Evolutionary conservation across 2,113 vertebrate species (phyloP).

Genomic region (Zingel zingel): DNA sequence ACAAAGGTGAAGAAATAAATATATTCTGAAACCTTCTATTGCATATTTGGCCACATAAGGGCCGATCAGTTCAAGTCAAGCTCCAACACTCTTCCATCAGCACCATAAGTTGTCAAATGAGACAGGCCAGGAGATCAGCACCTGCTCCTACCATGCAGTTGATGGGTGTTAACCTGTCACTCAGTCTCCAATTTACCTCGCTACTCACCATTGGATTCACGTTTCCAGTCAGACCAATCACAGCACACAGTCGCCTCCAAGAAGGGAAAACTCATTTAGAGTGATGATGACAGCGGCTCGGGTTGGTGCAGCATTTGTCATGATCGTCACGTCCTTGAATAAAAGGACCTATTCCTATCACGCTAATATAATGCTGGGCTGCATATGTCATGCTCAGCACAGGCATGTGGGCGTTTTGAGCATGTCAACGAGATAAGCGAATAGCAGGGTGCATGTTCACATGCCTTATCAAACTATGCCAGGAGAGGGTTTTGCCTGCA

Average conservation of each 20-base stretch:
- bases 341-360: constrained; percentile 72
- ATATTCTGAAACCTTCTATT: constrained; percentile 24
- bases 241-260: constrained; percentile 11
- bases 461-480: constrained; percentile 78
- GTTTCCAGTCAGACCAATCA: constrained; percentile 41
- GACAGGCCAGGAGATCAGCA: constrained; percentile 69
- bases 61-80: constrained; percentile 62
- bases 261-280: constrained; percentile 58
- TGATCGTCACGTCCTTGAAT: constrained; percentile 71
- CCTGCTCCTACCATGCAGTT: constrained; percentile 58
- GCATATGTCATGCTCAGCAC: constrained; percentile 63
- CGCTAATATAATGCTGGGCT: constrained; percentile 74
- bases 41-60: constrained; percentile 51
- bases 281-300: constrained; percentile 26
- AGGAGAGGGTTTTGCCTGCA: constrained; percentile 70
- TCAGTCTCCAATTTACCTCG: constrained; percentile 54
- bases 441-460: constrained; percentile 81
- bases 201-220: constrained; percentile 41
- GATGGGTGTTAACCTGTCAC: constrained; percentile 69
- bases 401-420: constrained; percentile 74
- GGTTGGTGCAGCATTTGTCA: constrained; percentile 56
- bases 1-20: constrained; percentile 13
- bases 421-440: constrained; percentile 81
- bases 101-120: constrained; percentile 61
- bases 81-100: constrained; percentile 55